Evolutionary conservation across 2,888 invertebrate genomes (phyloP), one percentile per base, ranked within the genome.

Genomic region (Cephus runcator): DNA sequence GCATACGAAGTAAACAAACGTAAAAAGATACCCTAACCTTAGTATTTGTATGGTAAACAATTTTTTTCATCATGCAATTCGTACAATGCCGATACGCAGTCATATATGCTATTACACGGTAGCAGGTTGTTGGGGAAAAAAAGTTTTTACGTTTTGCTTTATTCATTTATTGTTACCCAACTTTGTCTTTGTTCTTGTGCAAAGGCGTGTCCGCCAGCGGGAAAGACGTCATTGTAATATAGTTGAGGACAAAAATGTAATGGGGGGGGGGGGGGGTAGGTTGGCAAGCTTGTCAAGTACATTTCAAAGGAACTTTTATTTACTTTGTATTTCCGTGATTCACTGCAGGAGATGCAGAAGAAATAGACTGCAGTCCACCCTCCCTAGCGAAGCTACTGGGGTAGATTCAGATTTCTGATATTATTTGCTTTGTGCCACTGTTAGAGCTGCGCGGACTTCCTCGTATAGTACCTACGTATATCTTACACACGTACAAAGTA

Each of bases 341-440:
- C 76, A 69, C 33, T 31, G 73, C 69, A 33, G 69, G 69, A 69
- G 33, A n/a, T 73, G 74, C 74, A 35, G 34, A 34, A 74, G 34
- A 74, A 74, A 35, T 74, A 34, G 74, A 35, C 34, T 30, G 74
- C 34, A 36, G 74, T 34, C 35, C 74, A 30, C 35, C 74, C 74
- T 34, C 71, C 73, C 77, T 76, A 40, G 71, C 31, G 75, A 76
- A 74, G 36, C 76, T 78, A 56, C 77, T 78, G 80, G 84, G 83
- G 84, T 83, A 81, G 86, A 84, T 83, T 81, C 82, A 81, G 81
- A 84, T 86, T 82, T 83, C 78, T 81, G 82, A 84, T 84, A 83
- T 86, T 85, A 86, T 86, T 86, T 85, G 84, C 84, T 81, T 79
- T 83, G 78, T 79, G 73, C 80, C 71, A 75, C 77, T 36, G 76